These are phyloP conservation scores for Phylloscopus trochiloides DNA, from an alignment of 2,113 vertebrate genomes.

Conservation along the genomic window DNA sequence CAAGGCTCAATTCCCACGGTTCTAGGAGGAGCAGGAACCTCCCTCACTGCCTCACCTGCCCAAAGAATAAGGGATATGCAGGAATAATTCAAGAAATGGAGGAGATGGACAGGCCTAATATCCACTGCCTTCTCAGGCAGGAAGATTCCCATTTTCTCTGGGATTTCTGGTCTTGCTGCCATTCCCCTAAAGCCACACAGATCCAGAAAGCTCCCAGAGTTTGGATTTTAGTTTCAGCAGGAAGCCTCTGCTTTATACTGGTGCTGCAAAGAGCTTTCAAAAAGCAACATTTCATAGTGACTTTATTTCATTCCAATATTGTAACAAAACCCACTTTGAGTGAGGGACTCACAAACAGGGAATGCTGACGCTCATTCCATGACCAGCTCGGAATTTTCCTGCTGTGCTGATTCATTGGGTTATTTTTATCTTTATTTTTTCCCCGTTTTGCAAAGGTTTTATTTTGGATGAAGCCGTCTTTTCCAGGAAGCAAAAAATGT, in stretches of 20 bases:
- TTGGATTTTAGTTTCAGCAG: neutral
- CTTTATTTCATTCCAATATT: neutral
- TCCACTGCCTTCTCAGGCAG: neutral
- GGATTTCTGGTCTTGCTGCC: neutral
- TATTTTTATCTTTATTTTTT: neutral
- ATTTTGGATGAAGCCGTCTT: neutral
- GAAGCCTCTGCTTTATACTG: neutral
- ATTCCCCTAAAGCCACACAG: neutral
- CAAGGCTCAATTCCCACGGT: accelerated
- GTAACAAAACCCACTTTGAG: neutral
- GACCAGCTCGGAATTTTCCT: neutral
- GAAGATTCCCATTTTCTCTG: neutral
- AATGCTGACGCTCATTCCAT: neutral
- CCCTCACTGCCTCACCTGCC: neutral
- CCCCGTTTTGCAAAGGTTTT: neutral
- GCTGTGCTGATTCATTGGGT: neutral
- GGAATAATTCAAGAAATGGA: neutral
- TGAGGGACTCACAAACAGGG: neutral
- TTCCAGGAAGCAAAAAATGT: neutral
- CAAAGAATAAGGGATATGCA: neutral
- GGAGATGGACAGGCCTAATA: neutral
- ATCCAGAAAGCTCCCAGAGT: neutral
- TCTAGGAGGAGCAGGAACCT: neutral
- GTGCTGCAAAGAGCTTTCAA: neutral
- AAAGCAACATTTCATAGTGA: neutral